A percentile compares a stretch with the other conserved stretches of the same genome.
Evolutionary conservation across 2,797 vertebrate species (phyloP).

Genomic region (Sebastes hubbsi): DNA sequence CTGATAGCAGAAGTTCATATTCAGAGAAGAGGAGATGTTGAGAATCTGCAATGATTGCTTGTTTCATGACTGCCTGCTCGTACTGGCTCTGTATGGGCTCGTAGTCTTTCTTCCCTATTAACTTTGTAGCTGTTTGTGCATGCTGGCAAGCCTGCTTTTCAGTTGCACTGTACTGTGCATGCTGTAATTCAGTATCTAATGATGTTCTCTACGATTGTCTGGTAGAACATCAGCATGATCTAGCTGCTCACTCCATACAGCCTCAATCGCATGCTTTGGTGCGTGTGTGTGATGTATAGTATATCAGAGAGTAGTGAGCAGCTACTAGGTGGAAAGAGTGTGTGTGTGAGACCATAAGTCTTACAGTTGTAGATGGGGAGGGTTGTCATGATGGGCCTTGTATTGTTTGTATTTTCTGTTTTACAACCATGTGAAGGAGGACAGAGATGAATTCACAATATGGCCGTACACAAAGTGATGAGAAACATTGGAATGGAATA

Average conservation of each 20-base stretch:
- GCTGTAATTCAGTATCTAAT: background rate
- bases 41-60: background rate
- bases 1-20: background rate
- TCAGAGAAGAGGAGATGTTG: background rate
- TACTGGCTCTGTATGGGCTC: background rate
- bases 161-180: background rate
- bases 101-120: background rate
- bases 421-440: background rate
- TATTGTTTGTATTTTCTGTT: background rate
- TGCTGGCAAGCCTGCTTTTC: background rate
- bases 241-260: background rate
- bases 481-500: background rate
- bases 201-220: background rate
- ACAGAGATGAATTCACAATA: background rate
- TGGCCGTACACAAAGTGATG: background rate
- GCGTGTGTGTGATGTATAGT: background rate
- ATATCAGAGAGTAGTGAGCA: background rate
- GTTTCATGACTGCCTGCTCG: background rate
- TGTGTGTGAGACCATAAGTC: conserved; percentile 9
- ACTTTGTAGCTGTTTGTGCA: background rate
- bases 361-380: conserved; percentile 48
- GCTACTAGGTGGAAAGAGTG: background rate
- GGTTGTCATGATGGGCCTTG: conserved; percentile 42
- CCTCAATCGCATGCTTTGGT: background rate
- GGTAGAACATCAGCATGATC: too few relatives aligned